phyloP scores from a whole-genome alignment of 2,888 invertebrate species.

The Cephus pygmeus region DNA sequence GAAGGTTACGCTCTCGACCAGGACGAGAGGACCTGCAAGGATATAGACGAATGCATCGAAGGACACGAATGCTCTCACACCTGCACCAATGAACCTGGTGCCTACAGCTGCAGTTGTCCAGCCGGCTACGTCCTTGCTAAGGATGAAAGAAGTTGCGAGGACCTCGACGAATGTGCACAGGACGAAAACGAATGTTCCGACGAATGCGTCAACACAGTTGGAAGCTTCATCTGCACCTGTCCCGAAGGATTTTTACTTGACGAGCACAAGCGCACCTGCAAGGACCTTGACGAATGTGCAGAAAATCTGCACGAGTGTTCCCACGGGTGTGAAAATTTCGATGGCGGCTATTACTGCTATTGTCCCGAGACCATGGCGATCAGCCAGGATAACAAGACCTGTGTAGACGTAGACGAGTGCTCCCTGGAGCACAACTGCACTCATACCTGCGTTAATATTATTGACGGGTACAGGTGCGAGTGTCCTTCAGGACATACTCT shows the following conservation, averaged over 20 bases:
- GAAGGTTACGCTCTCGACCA: slow-evolving; percentile 44
- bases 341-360: slow-evolving; percentile 68
- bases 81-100: slow-evolving; percentile 67
- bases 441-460: slow-evolving; percentile 50
- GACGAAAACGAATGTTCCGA: slow-evolving; percentile 54
- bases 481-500: slow-evolving; percentile 62
- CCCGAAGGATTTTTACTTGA: slow-evolving; percentile 63
- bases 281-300: slow-evolving; percentile 68
- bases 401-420: slow-evolving; percentile 41
- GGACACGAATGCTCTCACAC: slow-evolving; percentile 69
- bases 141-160: slow-evolving; percentile 57
- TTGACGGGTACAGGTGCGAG: slow-evolving; percentile 49
- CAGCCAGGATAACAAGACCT: slow-evolving; percentile 49
- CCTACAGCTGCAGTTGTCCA: slow-evolving; percentile 71
- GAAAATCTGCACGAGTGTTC: slow-evolving; percentile 44
- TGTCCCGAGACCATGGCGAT: slow-evolving; percentile 66
- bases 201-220: slow-evolving; percentile 68
- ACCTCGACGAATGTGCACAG: slow-evolving; percentile 60
- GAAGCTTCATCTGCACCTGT: slow-evolving; percentile 69
- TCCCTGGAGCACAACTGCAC: slow-evolving; percentile 51
- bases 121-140: slow-evolving; percentile 60
- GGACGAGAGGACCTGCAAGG: slow-evolving; percentile 58
- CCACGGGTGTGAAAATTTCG: slow-evolving; percentile 52
- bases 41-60: slow-evolving; percentile 63
- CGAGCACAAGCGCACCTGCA: slow-evolving; percentile 56